Conservation (phyloP, 1,140 invertebrate genomes). For the Scaptodrosophila lebanonensis region DNA sequence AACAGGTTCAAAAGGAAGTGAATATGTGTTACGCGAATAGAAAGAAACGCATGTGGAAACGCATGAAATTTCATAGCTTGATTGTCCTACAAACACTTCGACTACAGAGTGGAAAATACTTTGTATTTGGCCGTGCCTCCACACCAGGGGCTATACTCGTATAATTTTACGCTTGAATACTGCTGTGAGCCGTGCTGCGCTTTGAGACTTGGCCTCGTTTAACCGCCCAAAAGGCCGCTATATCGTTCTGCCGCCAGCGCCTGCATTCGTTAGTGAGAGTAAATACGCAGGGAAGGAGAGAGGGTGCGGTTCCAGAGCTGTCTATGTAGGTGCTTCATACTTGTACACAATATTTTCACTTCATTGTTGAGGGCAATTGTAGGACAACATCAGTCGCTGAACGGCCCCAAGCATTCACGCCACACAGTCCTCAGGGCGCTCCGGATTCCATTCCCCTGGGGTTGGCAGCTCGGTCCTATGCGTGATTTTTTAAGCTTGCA, state of each 20-base stretch:
- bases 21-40: slow-evolving; percentile 73
- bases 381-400: slow-evolving; percentile 45
- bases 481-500: slow-evolving; percentile 65
- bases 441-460: slow-evolving; percentile 12
- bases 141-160: slow-evolving; percentile 63
- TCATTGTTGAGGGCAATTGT: slow-evolving; percentile 64
- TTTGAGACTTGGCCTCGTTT: slow-evolving; percentile 33
- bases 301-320: background rate
- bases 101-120: too few species aligned
- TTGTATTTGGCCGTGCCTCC: slow-evolving; percentile 16
- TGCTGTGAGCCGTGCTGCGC: slow-evolving; percentile 58
- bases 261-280: slow-evolving; percentile 71
- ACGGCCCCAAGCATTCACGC: background rate
- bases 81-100: slow-evolving; percentile 68
- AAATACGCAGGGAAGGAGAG: slow-evolving; percentile 43
- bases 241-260: slow-evolving; percentile 29
- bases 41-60: slow-evolving; percentile 69
- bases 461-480: slow-evolving; percentile 67
- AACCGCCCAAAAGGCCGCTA: slow-evolving; percentile 29
- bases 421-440: slow-evolving; percentile 28
- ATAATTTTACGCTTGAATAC: slow-evolving; percentile 75
- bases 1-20: slow-evolving; percentile 72
- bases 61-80: slow-evolving; percentile 75
- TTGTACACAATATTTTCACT: slow-evolving; percentile 16
- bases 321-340: slow-evolving; percentile 37